Conservation (phyloP, 2,113 vertebrate genomes). For the Rafetus swinhoei region DNA sequence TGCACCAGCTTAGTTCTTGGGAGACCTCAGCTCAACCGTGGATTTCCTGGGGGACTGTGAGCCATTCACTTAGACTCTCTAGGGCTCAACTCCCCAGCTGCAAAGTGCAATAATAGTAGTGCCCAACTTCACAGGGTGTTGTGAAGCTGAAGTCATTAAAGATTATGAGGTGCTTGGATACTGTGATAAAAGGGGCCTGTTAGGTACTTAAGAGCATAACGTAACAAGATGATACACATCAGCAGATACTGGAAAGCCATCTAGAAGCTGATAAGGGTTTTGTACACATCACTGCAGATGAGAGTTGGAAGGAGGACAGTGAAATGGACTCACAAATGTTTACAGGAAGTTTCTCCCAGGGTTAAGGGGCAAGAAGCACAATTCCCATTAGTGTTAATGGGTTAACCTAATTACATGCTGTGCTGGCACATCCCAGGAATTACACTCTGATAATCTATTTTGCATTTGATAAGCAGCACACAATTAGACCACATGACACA, state of each 20-base stretch:
- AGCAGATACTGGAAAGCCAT: not conserved
- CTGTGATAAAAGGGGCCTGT: not conserved
- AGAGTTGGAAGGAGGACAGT: not conserved
- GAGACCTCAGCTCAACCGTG: not conserved
- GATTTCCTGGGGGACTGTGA: not conserved
- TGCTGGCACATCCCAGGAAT: not conserved
- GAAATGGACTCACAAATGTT: not conserved
- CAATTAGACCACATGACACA: not conserved
- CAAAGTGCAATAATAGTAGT: not conserved
- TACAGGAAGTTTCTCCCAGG: not conserved
- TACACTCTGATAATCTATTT: not conserved
- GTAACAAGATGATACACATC: not conserved
- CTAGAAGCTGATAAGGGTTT: not conserved
- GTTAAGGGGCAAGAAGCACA: not conserved
- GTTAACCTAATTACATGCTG: not conserved
- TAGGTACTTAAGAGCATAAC: too few relatives aligned
- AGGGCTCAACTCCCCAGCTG: not conserved
- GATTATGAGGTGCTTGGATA: not conserved
- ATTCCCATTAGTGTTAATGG: not conserved
- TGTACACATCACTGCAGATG: not conserved
- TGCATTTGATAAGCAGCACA: rapidly evolving
- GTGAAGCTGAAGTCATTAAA: not conserved
- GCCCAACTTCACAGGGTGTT: not conserved
- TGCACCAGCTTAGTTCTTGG: not conserved
- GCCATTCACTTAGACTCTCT: not conserved